Evolutionary conservation across 2,888 invertebrate species (phyloP).

Genomic region (Caenorhabditis japonica): DNA sequence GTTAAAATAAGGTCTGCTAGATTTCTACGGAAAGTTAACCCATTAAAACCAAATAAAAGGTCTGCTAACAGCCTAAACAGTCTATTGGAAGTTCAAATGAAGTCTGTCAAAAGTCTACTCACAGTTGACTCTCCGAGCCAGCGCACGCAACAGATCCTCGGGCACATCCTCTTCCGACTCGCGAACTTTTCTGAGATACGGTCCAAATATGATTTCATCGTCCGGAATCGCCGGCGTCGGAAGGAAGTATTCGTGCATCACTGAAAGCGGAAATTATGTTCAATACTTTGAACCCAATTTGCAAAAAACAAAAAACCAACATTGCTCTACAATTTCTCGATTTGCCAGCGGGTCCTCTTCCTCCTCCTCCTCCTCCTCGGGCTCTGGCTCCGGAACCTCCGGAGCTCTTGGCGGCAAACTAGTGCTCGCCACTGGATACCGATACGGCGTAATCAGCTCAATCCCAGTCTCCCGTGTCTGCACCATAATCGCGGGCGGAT

Average conservation of each 20-base stretch:
- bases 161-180: constrained; percentile 14
- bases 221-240: constrained; percentile 14
- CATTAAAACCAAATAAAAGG: too few species aligned
- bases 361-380: constrained; percentile 6
- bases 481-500: constrained; percentile 9
- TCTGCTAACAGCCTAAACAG: too few species aligned
- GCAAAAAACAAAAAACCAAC: constrained; percentile 11
- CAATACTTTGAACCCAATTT: neutral
- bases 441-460: constrained; percentile 32
- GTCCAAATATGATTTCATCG: constrained; percentile 33
- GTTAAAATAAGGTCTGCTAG: too few species aligned
- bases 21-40: too few species aligned
- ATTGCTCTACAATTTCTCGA: constrained; percentile 10
- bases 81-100: too few species aligned
- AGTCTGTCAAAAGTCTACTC: too few species aligned
- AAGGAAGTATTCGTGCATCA: constrained; percentile 36
- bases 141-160: constrained; percentile 7
- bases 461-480: constrained; percentile 21
- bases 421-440: constrained; percentile 13
- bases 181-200: constrained; percentile 17
- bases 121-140: constrained; percentile 36
- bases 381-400: constrained; percentile 1
- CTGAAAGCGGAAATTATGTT: constrained; percentile 14
- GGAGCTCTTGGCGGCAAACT: constrained; percentile 5
- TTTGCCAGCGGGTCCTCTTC: constrained; percentile 20